Evolutionary conservation across 2,797 vertebrate species (phyloP), one percentile per base, ranked within the genome.

Genomic region (Hoplostethus atlanticus): DNA sequence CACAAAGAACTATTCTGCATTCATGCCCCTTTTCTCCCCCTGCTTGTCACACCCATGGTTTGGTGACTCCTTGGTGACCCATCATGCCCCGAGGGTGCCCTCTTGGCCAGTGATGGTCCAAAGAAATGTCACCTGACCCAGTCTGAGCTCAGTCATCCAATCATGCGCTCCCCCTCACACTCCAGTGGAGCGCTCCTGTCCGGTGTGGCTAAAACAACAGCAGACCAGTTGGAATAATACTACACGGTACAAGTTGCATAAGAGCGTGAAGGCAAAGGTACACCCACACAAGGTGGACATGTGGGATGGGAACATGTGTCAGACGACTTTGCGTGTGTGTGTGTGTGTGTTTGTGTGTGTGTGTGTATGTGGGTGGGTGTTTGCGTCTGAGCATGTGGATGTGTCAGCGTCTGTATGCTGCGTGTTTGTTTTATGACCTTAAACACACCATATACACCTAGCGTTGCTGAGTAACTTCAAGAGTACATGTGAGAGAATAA

Each of bases 121-220:
- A 34, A 47, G 66, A 65, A 73, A 60, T 55, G 76, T 87, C 84
- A 85, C 78, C 79, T 86, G 73, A 64, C 17, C 12, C 83, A 77
- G 68, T 52, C 67, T 70, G 59, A 25, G 59, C 74, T 50, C 81
- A 71, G 54, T 80, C 79, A 77, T 80, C 79, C 70, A 82, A 78
- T 87, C 76, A 83, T 65, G 46, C 56, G 8, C 65, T 62, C 73
- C 70, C 64, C 64, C 71, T 42, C 60, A 74, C 72, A 76, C 80
- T 86, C 71, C 21, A 79, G 80, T 77, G 87, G 71, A 88, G 86
- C 25, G 59, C 80, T 87, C 52, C 80, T 68, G 76, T 81, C 71
- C 59, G 5, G 58, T 76, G 69, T 75, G 80, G 81, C 84, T 90
- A 85, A 86, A 89, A 85, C 73, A 90, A 91, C 77, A 91, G 61